Evolutionary conservation across 1,140 invertebrate genomes (phyloP).

Genomic region (Magallana ariakensis): DNA sequence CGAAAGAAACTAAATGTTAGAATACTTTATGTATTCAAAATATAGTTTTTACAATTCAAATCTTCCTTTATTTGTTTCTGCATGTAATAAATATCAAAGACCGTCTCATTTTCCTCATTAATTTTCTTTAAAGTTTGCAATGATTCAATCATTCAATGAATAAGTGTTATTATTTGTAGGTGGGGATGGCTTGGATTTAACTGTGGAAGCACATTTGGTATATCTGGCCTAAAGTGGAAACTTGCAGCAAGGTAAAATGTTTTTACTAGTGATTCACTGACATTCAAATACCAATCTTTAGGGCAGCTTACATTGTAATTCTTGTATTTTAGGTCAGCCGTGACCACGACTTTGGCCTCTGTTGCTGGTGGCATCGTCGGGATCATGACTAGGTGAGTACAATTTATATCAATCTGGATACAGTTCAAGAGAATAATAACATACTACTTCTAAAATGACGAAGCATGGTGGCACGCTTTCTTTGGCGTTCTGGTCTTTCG

Average conservation of each 20-base stretch:
- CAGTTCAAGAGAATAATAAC: too few species aligned
- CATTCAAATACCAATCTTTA: too few species aligned
- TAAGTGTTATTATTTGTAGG: constrained; percentile 61
- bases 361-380: constrained; percentile 74
- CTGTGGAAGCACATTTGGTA: constrained; percentile 79
- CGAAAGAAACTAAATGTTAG: not conserved
- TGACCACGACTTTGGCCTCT: constrained; percentile 72
- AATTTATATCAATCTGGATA: too few species aligned
- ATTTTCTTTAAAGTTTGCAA: too few species aligned
- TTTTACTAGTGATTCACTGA: too few species aligned
- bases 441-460: too few species aligned
- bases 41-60: not conserved
- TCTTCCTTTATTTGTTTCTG: too few species aligned
- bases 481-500: too few species aligned
- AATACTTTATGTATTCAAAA: not conserved
- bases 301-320: not conserved
- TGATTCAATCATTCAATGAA: too few species aligned
- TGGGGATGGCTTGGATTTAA: constrained; percentile 81
- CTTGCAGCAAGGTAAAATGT: constrained; percentile 75
- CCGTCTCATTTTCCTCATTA: too few species aligned
- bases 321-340: constrained; percentile 67
- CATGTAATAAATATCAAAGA: too few species aligned
- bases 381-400: constrained; percentile 69
- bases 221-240: constrained; percentile 78
- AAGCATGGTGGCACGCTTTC: too few species aligned